Conservation (phyloP, 2,888 invertebrate genomes). For the Hipparchia sbordonii region DNA sequence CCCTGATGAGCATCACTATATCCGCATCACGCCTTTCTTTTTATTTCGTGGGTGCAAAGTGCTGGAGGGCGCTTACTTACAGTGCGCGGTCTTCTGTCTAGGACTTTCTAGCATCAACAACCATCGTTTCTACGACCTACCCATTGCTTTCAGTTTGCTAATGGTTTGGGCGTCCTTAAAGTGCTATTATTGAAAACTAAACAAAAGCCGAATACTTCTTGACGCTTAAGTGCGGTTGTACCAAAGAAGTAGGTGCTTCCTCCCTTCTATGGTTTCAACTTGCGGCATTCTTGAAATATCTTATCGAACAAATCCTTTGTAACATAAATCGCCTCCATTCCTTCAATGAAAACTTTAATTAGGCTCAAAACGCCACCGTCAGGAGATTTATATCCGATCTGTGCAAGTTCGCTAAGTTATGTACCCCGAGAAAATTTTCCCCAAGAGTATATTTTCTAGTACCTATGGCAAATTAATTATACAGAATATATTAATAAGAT, state of each 20-base stretch:
- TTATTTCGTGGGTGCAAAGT: too few species aligned
- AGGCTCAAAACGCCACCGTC: conserved; percentile 51
- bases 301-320: conserved; percentile 65
- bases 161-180: background rate
- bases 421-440: conserved; percentile 34
- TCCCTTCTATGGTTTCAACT: conserved; percentile 16
- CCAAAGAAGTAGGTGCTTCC: too few species aligned
- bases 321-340: conserved; percentile 55
- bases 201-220: conserved; percentile 23
- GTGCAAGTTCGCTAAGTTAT: conserved; percentile 44
- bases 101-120: too few species aligned
- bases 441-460: conserved; percentile 32
- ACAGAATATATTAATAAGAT: background rate
- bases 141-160: too few species aligned
- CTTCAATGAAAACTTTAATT: conserved; percentile 70
- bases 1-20: too few species aligned
- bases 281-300: conserved; percentile 53
- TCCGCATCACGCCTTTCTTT: too few species aligned
- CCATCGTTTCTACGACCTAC: too few species aligned
- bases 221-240: conserved; percentile 34
- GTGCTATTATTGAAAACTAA: conserved; percentile 19
- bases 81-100: too few species aligned
- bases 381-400: conserved; percentile 49
- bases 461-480: conserved; percentile 29
- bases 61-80: too few species aligned